Conservation (phyloP, 35 echinoderm and acorn worm genomes). For the Heliocidaris tuberculata region DNA sequence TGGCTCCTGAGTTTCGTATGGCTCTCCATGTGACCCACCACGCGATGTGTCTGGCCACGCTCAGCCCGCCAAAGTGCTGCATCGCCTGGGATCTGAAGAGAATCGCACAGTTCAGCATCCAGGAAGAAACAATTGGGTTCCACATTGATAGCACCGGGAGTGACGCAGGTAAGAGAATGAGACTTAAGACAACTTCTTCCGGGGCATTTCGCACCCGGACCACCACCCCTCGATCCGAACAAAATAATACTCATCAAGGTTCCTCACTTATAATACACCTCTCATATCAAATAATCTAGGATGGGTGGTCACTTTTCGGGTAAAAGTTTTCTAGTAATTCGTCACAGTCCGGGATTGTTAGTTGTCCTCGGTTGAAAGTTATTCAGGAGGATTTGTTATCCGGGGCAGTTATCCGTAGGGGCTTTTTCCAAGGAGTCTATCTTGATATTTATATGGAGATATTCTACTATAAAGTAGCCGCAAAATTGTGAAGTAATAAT, state of each 20-base stretch:
- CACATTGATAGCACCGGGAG: constrained; percentile 42
- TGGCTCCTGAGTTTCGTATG: constrained; percentile 58
- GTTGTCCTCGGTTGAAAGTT: too few relatives aligned
- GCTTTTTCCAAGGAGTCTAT: too few relatives aligned
- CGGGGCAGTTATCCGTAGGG: too few relatives aligned
- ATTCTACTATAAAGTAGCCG: too few relatives aligned
- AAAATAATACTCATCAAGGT: constrained; percentile 43
- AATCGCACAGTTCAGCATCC: constrained; percentile 32
- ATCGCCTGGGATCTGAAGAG: constrained; percentile 25
- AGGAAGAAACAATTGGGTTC: constrained; percentile 45
- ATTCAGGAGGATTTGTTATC: too few relatives aligned
- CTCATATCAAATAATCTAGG: background rate
- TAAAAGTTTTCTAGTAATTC: too few relatives aligned
- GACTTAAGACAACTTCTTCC: background rate
- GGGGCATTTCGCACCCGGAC: background rate
- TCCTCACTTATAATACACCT: background rate
- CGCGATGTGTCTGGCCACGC: constrained; percentile 43
- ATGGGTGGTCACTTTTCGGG: too few relatives aligned
- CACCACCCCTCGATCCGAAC: background rate
- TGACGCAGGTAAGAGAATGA: constrained; percentile 43
- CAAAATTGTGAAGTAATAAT: too few relatives aligned
- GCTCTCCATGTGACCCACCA: constrained; percentile 55
- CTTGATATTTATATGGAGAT: too few relatives aligned
- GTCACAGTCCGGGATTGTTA: too few relatives aligned
- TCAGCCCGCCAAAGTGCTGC: constrained; percentile 56